These are phyloP conservation scores for Phania funesta DNA, from an alignment of 2,888 invertebrate species.

Conservation along the genomic window DNA sequence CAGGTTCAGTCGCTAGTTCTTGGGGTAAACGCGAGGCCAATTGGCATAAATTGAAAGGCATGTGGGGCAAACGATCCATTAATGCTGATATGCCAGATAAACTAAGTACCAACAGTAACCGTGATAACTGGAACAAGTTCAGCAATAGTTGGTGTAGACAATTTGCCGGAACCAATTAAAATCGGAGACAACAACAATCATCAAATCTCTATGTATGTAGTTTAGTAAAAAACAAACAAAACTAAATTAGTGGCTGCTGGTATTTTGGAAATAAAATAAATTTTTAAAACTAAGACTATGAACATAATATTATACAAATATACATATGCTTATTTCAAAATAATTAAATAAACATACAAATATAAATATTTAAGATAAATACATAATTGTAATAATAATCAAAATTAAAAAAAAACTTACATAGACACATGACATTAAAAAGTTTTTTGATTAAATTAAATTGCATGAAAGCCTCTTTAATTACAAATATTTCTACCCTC, in stretches of 20 bases:
- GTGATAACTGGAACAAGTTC: constrained; percentile 78
- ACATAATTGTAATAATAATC: neutral
- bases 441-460: constrained; percentile 24
- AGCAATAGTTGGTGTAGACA: constrained; percentile 80
- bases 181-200: neutral
- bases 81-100: constrained; percentile 87
- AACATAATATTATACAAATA: constrained; percentile 10
- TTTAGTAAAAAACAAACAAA: constrained; percentile 19
- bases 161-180: constrained; percentile 60
- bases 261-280: constrained; percentile 33
- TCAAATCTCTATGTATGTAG: neutral
- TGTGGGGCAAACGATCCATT: constrained; percentile 87
- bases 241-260: constrained; percentile 47
- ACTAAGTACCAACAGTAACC: constrained; percentile 78
- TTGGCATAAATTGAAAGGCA: constrained; percentile 89
- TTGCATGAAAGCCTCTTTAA: constrained; percentile 64
- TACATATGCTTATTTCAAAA: constrained; percentile 3
- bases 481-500: constrained; percentile 5
- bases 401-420: neutral
- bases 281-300: constrained; percentile 3
- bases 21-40: constrained; percentile 90
- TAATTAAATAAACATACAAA: neutral
- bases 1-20: constrained; percentile 82
- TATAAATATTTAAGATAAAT: neutral
- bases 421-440: neutral